Percentiles rank a stretch among this genome's conserved stretches.
Evolutionary conservation across 2,888 invertebrate species (phyloP).

Genomic region (Iphiclides podalirius): DNA sequence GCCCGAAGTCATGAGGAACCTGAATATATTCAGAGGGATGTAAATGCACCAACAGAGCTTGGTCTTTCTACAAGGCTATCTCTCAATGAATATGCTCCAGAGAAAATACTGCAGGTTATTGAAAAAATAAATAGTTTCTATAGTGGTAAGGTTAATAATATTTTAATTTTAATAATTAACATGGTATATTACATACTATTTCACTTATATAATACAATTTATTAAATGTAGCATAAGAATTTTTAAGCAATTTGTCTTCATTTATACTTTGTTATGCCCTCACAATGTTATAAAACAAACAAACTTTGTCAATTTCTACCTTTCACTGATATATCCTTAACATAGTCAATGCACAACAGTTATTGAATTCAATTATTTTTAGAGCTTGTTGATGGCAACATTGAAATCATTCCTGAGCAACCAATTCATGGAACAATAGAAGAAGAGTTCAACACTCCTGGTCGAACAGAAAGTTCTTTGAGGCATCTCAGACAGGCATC

Average conservation of each 20-base stretch:
- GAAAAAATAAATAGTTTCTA: conserved; percentile 62
- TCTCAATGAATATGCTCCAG: conserved; percentile 49
- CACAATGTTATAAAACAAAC: too few relatives aligned
- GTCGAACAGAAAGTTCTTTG: conserved; percentile 81
- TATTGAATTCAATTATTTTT: conserved; percentile 21
- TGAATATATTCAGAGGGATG: conserved; percentile 79
- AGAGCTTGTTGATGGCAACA: conserved; percentile 53
- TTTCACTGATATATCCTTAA: too few relatives aligned
- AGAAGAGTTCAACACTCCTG: conserved; percentile 53
- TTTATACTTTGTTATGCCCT: too few relatives aligned
- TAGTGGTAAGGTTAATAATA: conserved; percentile 50
- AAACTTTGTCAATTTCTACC: too few relatives aligned
- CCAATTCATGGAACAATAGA: conserved; percentile 51
- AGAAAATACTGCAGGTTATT: conserved; percentile 48
- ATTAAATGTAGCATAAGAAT: too few relatives aligned
- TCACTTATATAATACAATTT: too few relatives aligned
- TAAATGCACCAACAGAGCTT: conserved; percentile 45
- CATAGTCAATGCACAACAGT: too few relatives aligned
- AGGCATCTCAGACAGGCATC: conserved; percentile 90
- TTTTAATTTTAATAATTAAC: neutral
- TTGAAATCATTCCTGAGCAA: conserved; percentile 38
- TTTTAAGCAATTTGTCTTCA: too few relatives aligned
- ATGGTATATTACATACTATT: too few relatives aligned
- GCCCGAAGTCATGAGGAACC: conserved; percentile 76
- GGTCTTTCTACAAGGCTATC: conserved; percentile 42